Percentiles rank a stretch among this genome's conserved stretches.
Conservation (phyloP, 2,888 invertebrate genomes). For the Hypselothyrea guttata region DNA sequence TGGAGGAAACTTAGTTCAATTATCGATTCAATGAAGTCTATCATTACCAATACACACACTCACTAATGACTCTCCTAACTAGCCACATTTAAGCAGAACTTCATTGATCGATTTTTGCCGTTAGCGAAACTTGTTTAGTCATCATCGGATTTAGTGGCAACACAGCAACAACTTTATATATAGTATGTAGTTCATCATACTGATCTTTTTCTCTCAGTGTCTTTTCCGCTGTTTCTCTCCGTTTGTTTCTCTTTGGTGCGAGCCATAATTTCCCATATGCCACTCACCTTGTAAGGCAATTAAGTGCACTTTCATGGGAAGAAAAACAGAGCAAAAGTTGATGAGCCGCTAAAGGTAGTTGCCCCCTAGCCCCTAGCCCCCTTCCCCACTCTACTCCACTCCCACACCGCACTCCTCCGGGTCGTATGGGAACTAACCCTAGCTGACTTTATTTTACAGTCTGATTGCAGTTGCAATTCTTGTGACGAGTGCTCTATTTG, state of each 20-base stretch:
- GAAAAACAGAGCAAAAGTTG: constrained; percentile 43
- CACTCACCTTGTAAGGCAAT: constrained; percentile 35
- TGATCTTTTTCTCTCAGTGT: constrained; percentile 23
- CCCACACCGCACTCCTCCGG: not conserved
- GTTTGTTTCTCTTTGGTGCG: not conserved
- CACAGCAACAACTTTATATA: constrained; percentile 26
- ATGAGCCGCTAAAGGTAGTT: constrained; percentile 42
- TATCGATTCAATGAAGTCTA: constrained; percentile 33
- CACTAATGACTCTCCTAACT: constrained; percentile 5
- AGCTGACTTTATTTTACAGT: constrained; percentile 22
- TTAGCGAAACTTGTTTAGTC: constrained; percentile 46
- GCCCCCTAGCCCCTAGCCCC: constrained; percentile 8
- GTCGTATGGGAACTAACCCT: constrained; percentile 18
- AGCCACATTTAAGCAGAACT: constrained; percentile 2
- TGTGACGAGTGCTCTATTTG: constrained; percentile 11
- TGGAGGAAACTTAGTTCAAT: constrained; percentile 35
- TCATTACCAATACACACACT: constrained; percentile 14
- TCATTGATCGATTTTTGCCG: constrained; percentile 41
- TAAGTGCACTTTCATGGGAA: constrained; percentile 53
- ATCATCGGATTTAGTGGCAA: constrained; percentile 6
- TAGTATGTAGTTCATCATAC: constrained; percentile 14
- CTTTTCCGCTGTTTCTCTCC: not conserved
- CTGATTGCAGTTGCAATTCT: constrained; percentile 42
- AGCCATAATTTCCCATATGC: constrained; percentile 27
- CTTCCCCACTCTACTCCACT: not conserved